Base-by-base conservation (phyloP, 2,113 vertebrate genomes). In the Gnathonemus echidnorhynchus region DNA sequence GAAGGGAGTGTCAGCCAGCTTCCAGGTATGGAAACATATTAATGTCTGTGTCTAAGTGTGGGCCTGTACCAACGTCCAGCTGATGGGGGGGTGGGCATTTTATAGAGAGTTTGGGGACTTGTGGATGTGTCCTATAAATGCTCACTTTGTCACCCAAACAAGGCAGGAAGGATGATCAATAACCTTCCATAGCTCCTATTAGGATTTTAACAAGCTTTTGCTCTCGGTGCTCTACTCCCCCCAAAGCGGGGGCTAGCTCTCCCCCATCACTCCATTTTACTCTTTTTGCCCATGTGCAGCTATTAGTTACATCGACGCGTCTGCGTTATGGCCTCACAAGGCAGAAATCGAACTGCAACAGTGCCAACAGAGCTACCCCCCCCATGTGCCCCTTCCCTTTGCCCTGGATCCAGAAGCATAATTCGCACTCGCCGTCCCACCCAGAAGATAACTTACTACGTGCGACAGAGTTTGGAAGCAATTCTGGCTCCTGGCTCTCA, bases 111-210 rank as follows among this genome's bases (percentile, higher is more conserved):
- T 39, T 80, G 93, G 93, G 86, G 93, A 94, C 93, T 87, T 89
- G 91, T 93, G 94, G 94, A 93, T 70, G 91, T 92, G 93, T 95
- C 95, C 94, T 92, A 88, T 96, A 96, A 97, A 97, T 70, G 95
- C 95, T 96, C 95, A 95, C 86, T 93, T 96, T 97, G 95, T 96
- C 96, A 96, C 95, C 95, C 95, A 96, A 96, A 96, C 93, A 92
- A 95, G 93, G 95, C 93, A 83, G 92, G 96, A 97, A 95, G 94
- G 96, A 95, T 97, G 97, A 97, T 97, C 97, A 96, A 97, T 97
- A 96, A 93, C 95, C 95, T 95, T 95, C 95, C 95, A 97, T 95
- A 96, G 95, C 94, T 91, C 93, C 94, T 92, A 95, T 94, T 94
- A 95, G 95, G 92, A 95, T 95, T 95, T 93, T 95, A 95, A 96